phyloP scores from a whole-genome alignment of 1,140 invertebrate species.

The Matsumurasca onukii region DNA sequence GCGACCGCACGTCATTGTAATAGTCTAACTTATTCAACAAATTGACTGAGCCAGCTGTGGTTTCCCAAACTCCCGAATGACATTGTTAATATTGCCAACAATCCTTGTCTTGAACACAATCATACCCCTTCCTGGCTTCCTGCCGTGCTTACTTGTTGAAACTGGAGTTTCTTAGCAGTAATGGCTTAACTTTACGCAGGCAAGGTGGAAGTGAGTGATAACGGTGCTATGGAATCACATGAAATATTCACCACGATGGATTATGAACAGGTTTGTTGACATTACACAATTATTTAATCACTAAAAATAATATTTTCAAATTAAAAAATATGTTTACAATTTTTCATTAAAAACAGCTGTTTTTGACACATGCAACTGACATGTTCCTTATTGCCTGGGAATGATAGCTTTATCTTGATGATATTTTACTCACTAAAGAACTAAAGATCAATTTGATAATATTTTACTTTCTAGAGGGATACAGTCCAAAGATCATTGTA shows the following conservation, averaged over 20 bases:
- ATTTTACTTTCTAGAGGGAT: too few species aligned
- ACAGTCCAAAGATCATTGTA: not conserved
- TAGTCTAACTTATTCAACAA: too few species aligned
- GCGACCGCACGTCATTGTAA: too few species aligned
- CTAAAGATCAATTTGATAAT: too few species aligned
- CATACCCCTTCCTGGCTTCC: too few species aligned
- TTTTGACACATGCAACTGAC: not conserved
- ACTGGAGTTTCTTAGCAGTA: not conserved
- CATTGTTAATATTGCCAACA: too few species aligned
- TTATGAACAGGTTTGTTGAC: not conserved
- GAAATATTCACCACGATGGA: not conserved
- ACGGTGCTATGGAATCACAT: not conserved
- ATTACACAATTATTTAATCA: not conserved
- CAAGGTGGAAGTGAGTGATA: not conserved
- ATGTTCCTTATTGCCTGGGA: not conserved
- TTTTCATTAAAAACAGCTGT: not conserved
- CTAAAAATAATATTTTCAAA: not conserved
- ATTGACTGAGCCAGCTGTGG: too few species aligned
- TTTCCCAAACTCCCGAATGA: too few species aligned
- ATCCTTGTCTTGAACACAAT: too few species aligned
- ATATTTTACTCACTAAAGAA: not conserved
- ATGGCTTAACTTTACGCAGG: not conserved
- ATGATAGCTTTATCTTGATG: not conserved
- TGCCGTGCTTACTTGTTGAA: too few species aligned
- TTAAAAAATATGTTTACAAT: not conserved